Evolutionary conservation across 2,113 vertebrate genomes (phyloP), one percentile per base, ranked within the genome.

Genomic region (Microtus ochrogaster): DNA sequence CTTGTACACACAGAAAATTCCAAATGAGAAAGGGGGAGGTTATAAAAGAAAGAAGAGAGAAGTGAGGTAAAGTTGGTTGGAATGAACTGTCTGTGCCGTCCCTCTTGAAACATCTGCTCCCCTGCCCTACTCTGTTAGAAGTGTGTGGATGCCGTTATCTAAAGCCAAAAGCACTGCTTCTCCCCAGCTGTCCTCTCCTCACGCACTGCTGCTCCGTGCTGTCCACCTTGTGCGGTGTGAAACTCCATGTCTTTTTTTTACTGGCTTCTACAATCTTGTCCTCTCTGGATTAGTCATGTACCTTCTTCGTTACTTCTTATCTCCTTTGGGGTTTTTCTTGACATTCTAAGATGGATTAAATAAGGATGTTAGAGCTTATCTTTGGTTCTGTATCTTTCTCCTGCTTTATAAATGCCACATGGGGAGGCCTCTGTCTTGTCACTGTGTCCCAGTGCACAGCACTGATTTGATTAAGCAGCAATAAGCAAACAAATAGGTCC

Each of bases 301-400:
- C 52, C 65, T 74, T 74, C 58, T 66, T 70, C 41, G 66, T 28
- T 76, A 44, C 33, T 30, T 22, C 33, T 66, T 93, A 3, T 30
- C 58, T 83, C 63, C n/a, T 84, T 87, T 74, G 58, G 91, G 30
- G n/a, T 63, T 84, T 74, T 61, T 21, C n/a, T 88, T 97, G 95
- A 65, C 41, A 79, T 85, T 63, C 39, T 76, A 7, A 33, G 21
- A 7, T 47, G n/a, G 70, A 39, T 85, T 81, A 61, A 70, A 68
- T 88, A 33, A 19, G 21, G 47, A 74, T 73, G 36, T 86, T 89
- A 28, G 72, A 44, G 21, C 77, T 90, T 52, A 10, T 83, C 93
- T 96, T 92, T 86, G 36, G 84, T 66, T 95, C 52, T 94, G 39
- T 92, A 66, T 47, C 30, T 93, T 92, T 88, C 74, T 87, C 11